These are phyloP conservation scores for Sipha flava DNA, from an alignment of 1,140 invertebrate species.

Conservation along the genomic window DNA sequence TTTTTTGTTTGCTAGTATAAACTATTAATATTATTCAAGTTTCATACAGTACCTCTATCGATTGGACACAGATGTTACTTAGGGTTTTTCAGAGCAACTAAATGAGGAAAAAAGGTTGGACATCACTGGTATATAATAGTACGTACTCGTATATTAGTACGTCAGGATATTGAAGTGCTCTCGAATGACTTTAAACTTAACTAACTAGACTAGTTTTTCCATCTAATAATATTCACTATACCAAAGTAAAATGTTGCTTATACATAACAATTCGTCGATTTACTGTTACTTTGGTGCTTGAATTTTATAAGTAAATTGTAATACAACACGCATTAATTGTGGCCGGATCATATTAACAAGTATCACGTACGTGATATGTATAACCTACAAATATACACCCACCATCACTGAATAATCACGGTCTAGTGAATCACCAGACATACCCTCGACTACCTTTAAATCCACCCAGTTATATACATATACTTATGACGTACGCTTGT, in stretches of 20 bases:
- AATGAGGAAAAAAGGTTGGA: neutral
- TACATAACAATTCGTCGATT: too few species aligned
- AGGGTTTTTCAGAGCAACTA: neutral
- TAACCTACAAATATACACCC: neutral
- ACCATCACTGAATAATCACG: neutral
- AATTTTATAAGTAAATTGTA: neutral
- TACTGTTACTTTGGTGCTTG: neutral
- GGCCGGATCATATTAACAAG: neutral
- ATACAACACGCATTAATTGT: neutral
- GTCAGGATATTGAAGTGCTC: too few species aligned
- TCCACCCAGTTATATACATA: neutral
- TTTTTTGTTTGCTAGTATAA: neutral
- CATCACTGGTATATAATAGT: too few species aligned
- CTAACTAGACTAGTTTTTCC: too few species aligned
- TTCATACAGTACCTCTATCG: neutral
- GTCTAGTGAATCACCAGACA: neutral
- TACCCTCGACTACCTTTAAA: neutral
- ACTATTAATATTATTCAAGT: neutral
- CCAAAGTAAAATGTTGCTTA: too few species aligned
- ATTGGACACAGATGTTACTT: neutral
- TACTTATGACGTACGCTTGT: neutral
- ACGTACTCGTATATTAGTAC: too few species aligned
- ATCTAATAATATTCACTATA: too few species aligned
- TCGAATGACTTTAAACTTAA: too few species aligned
- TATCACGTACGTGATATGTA: neutral